A percentile compares a stretch with the other conserved stretches of the same genome.
Conservation (phyloP, 2,113 vertebrate genomes). For the Pseudopodoces humilis region DNA sequence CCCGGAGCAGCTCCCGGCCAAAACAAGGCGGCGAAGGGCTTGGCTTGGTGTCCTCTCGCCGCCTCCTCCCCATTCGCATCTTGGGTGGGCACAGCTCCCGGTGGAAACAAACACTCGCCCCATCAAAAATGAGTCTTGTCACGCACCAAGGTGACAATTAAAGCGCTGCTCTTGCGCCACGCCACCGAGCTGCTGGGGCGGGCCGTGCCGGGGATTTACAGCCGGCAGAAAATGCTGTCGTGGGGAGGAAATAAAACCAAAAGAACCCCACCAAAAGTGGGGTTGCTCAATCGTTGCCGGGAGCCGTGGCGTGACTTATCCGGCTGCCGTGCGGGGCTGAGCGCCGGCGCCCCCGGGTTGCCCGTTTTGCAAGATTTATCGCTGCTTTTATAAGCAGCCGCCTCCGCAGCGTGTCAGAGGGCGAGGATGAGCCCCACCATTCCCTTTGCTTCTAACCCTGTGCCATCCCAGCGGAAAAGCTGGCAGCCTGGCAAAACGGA, state of each 20-base stretch:
- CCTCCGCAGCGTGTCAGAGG: background rate
- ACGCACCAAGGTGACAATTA: background rate
- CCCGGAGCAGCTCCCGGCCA: background rate
- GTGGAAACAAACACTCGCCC: background rate
- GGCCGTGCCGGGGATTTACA: background rate
- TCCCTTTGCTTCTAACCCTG: background rate
- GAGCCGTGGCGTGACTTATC: background rate
- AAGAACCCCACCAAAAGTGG: background rate
- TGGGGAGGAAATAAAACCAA: background rate
- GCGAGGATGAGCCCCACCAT: background rate
- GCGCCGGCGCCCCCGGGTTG: accelerated
- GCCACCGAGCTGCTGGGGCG: accelerated
- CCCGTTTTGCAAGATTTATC: background rate
- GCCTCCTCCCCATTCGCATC: background rate
- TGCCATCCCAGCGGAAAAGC: accelerated
- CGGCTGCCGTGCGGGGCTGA: background rate
- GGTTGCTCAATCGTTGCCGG: background rate
- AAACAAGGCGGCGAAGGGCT: background rate
- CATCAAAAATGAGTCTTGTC: background rate
- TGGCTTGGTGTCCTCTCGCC: background rate
- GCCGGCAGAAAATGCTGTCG: background rate
- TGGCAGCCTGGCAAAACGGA: background rate
- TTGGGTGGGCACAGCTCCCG: background rate
- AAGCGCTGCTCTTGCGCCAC: background rate
- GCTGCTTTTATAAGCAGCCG: background rate